A percentile compares a stretch with the other conserved stretches of the same genome.
Conservation (phyloP, 2,113 vertebrate species). For the Alligator mississippiensis region DNA sequence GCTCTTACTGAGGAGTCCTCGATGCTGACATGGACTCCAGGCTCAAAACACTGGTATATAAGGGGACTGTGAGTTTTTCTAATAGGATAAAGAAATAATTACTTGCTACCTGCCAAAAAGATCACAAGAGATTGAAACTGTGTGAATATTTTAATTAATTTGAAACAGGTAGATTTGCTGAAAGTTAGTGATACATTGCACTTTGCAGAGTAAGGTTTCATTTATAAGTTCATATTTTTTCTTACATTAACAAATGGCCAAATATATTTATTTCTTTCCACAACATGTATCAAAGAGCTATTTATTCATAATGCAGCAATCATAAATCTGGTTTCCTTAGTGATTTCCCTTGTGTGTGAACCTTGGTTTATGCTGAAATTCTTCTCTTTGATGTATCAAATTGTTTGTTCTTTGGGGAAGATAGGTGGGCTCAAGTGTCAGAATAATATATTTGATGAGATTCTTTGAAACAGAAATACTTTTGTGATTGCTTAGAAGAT, state of each 20-base stretch:
- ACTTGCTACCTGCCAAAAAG: neutral
- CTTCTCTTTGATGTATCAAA: constrained; percentile 43
- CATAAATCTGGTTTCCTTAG: constrained; percentile 50
- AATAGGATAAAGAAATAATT: constrained; percentile 5
- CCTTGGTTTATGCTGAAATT: constrained; percentile 52
- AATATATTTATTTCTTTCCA: constrained; percentile 16
- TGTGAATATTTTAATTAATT: neutral
- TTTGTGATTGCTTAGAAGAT: constrained; percentile 45
- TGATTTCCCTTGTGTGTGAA: constrained; percentile 40
- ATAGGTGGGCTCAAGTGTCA: constrained; percentile 25
- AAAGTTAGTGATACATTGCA: neutral
- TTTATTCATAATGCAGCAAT: constrained; percentile 27
- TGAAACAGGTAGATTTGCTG: neutral
- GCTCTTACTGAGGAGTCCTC: constrained; percentile 1
- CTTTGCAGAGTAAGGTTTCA: neutral
- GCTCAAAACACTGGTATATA: constrained; percentile 16
- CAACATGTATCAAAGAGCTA: neutral
- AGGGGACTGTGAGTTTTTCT: constrained; percentile 1
- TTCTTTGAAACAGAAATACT: constrained; percentile 39
- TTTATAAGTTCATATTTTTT: neutral
- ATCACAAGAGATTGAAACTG: neutral
- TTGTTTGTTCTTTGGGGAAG: constrained; percentile 52
- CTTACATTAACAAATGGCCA: constrained; percentile 14
- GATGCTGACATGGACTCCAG: constrained; percentile 12
- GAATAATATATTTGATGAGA: constrained; percentile 37